Evolutionary conservation across 1,140 invertebrate genomes (phyloP), one percentile per base, ranked within the genome.

Genomic region (Anoplolepis gracilipes): DNA sequence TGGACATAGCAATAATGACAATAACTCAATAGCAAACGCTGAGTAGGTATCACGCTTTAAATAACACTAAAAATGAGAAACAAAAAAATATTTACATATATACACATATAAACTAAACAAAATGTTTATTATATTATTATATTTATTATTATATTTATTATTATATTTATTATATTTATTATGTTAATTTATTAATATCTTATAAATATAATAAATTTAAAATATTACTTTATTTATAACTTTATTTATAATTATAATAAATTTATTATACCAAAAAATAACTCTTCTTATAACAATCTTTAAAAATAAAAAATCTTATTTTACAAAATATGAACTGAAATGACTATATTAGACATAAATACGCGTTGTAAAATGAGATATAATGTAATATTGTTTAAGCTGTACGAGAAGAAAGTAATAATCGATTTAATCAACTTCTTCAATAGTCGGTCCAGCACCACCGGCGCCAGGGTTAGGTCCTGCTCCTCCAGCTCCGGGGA

Each of bases 371-470:
- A 75, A 55, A 33, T 28, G 46, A 64, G 10, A 39, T n/a, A 22
- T 36, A 53, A 42, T 46, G 36, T 28, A 16, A 10, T 65, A n/a
- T 30, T 16, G 30, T 22, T 2, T 6, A 67, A 33, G 36, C 19
- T 64, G 5, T 16, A 16, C 0, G 42, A 78, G 11, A 61, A 22
- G n/a, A 36, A 85, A 46, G 7, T 61, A 3, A 46, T 2, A 22
- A 7, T 10, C 1, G 0, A 30, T 81, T 95, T 96, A 97, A 92
- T 97, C 97, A 28, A 97, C 96, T 95, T 97, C 96, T 90, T 97
- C 97, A 87, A 97, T 97, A 10, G 96, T 97, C 30, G 97, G 96
- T 67, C 96, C 96, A 65, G 92, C 93, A 78, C 95, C 96, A 55
- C 61, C 85, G 2, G 89, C 76, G 8, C 76, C 76, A 39, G 73